Evolutionary conservation across 2,113 vertebrate genomes (phyloP).

Genomic region (Gasterosteus nipponicus): DNA sequence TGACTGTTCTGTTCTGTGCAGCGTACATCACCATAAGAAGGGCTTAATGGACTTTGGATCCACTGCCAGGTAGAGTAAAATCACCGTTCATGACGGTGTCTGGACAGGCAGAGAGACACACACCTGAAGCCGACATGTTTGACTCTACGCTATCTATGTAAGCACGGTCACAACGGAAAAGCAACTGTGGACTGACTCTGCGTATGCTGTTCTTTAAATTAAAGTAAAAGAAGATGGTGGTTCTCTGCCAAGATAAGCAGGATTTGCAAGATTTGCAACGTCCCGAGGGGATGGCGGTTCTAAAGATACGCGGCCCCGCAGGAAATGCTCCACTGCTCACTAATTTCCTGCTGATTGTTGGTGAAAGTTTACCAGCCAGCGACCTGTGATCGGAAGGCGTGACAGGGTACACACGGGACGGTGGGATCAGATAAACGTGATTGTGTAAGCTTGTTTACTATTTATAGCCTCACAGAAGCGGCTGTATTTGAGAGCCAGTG

Average conservation of each 20-base stretch:
- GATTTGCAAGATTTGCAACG: constrained; percentile 33
- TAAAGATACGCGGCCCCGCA: constrained; percentile 33
- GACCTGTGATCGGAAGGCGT: constrained; percentile 35
- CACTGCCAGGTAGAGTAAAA: neutral
- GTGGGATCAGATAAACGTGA: constrained; percentile 58
- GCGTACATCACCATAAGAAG: neutral
- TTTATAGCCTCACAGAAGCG: constrained; percentile 32
- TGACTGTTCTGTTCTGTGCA: neutral
- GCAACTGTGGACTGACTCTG: neutral
- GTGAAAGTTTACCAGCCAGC: constrained; percentile 40
- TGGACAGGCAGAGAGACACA: neutral
- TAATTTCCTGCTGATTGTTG: constrained; percentile 56
- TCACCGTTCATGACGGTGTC: neutral
- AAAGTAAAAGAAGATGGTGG: neutral
- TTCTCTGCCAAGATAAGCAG: constrained; percentile 11
- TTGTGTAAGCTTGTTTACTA: constrained; percentile 45
- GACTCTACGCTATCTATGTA: neutral
- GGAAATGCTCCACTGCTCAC: constrained; percentile 47
- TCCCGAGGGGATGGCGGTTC: neutral
- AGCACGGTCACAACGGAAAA: neutral
- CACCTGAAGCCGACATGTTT: neutral
- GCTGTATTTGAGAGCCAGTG: constrained; percentile 20
- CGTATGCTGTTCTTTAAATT: constrained; percentile 17
- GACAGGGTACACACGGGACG: constrained; percentile 47
- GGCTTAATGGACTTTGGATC: neutral